Evolutionary conservation across 2,113 vertebrate species (phyloP), one percentile per base, ranked within the genome.

Genomic region (Orycteropus afer): DNA sequence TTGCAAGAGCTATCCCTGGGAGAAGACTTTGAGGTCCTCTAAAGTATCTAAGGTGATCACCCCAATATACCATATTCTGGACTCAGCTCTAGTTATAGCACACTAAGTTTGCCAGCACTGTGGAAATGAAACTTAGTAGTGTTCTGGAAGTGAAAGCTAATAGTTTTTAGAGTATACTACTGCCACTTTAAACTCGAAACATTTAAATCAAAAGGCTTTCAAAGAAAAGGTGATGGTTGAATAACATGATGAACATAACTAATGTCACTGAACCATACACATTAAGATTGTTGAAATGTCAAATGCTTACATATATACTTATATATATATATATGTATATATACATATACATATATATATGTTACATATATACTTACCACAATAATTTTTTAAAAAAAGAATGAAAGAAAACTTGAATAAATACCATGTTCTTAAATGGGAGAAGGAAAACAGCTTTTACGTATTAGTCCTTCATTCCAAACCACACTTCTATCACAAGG

Each of bases 161-260:
- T 15, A 67, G 5, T 49, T 80, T 59, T 83, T 78, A 53, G 51
- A 94, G 61, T 93, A 65, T 11, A 78, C 15, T 34, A 78, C 10
- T 18, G 37, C 22, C 25, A 74, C 45, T 27, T 95, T 94, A 63
- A 89, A 83, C 65, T 63, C 87, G 65, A 88, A 97, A 78, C 32
- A 17, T 10, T 20, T 80, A 37, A 17, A 22, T 69, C n/a, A 69
- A 69, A n/a, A 37, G 22, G 12, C 17, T 69, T n/a, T 61, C 7
- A 34, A 65, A 14, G 23, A 61, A 71, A 71, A 71, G 18, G 37
- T 40, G 20, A 23, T 71, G 69, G n/a, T 40, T 40, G 69, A 71
- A 23, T 22, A 40, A 40, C 18, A 40, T n/a, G 37, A 40, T 71
- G n/a, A 40, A 40, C 69, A 40, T 40, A 65, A 15, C 32, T 65